These are phyloP conservation scores for Echinops telfairi DNA, from an alignment of 2,113 vertebrate genomes.

Conservation along the genomic window DNA sequence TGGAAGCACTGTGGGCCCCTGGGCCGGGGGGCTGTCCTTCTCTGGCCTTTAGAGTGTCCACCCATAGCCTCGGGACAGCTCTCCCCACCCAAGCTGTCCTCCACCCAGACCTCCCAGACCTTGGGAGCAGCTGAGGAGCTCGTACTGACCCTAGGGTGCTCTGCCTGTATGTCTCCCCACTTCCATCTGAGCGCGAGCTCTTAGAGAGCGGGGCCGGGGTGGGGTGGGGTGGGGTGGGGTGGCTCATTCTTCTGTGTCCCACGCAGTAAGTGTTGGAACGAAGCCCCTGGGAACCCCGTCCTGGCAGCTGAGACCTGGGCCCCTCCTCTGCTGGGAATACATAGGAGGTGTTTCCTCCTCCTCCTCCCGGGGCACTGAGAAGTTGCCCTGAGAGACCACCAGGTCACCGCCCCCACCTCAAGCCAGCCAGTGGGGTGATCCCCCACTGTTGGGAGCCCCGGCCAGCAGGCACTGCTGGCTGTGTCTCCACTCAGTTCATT, in stretches of 20 bases:
- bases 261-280: background rate
- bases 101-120: background rate
- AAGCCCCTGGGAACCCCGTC: background rate
- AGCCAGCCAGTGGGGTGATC: background rate
- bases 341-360: background rate
- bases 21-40: background rate
- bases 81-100: background rate
- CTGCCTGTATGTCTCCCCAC: background rate
- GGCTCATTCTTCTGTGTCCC: background rate
- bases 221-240: no score
- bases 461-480: background rate
- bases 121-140: background rate
- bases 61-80: background rate
- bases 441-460: background rate
- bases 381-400: background rate
- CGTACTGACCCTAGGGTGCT: background rate
- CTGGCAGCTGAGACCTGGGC: background rate
- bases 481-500: conserved; percentile 29
- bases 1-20: background rate
- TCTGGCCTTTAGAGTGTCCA: background rate
- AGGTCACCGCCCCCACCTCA: background rate
- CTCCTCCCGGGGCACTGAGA: background rate
- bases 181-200: background rate
- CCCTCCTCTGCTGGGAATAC: background rate
- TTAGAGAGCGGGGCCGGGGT: background rate